A percentile compares a stretch with the other conserved stretches of the same genome.
Evolutionary conservation across 2,797 vertebrate genomes (phyloP).

Genomic region (Schizopygopsis pylzovi): DNA sequence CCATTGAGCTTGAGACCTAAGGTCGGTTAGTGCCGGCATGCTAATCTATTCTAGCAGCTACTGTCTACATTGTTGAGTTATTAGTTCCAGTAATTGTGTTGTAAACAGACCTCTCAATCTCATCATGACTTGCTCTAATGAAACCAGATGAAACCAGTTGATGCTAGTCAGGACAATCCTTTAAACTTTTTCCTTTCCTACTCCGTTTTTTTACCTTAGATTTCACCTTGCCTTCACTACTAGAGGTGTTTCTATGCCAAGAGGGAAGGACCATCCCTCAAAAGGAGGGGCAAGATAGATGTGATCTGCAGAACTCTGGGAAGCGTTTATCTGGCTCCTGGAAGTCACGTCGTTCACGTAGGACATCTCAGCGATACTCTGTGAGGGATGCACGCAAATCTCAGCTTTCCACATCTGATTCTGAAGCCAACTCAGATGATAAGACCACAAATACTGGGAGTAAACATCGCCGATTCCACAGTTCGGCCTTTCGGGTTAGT

Average conservation of each 20-base stretch:
- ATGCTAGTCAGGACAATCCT: background rate
- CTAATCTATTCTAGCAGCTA: constrained; percentile 73
- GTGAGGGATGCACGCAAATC: constrained; percentile 88
- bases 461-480: constrained; percentile 79
- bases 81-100: constrained; percentile 68
- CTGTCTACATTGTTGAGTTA: constrained; percentile 77
- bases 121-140: background rate
- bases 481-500: constrained; percentile 76
- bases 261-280: constrained; percentile 77
- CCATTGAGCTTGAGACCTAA: constrained; percentile 66
- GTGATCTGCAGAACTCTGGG: constrained; percentile 76
- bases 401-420: constrained; percentile 93
- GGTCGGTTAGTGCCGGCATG: constrained; percentile 76
- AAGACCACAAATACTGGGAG: constrained; percentile 68
- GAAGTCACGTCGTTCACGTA: constrained; percentile 80
- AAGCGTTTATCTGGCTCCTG: constrained; percentile 77
- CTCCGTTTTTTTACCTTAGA: constrained; percentile 73
- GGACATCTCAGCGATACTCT: constrained; percentile 86
- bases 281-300: constrained; percentile 82
- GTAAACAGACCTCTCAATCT: constrained; percentile 35
- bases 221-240: constrained; percentile 86
- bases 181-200: background rate
- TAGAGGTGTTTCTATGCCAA: constrained; percentile 83
- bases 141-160: constrained; percentile 17
- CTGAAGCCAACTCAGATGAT: constrained; percentile 89